A percentile compares a stretch with the other conserved stretches of the same genome.
These are phyloP conservation scores for Sorex araneus DNA, from an alignment of 2,113 vertebrate genomes.

Conservation along the genomic window DNA sequence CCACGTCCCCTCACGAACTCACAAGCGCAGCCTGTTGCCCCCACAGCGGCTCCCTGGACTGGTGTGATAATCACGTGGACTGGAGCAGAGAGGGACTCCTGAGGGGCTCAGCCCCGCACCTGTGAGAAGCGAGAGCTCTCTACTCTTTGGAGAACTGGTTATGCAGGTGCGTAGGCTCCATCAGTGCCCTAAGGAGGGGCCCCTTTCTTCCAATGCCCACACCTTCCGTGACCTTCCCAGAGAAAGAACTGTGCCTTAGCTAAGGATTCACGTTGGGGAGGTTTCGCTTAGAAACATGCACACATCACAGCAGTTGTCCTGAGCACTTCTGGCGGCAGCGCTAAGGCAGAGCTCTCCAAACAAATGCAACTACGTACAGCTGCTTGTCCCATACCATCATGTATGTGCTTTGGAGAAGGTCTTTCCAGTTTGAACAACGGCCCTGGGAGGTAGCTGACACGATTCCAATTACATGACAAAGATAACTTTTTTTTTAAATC, in stretches of 20 bases:
- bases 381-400: neutral
- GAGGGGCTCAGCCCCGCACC: neutral
- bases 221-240: neutral
- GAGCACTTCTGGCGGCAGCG: neutral
- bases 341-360: constrained; percentile 25
- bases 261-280: neutral
- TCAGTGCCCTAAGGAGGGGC: neutral
- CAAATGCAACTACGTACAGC: constrained; percentile 10
- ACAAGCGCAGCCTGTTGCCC: no score
- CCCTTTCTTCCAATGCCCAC: neutral
- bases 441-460: neutral
- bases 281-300: neutral
- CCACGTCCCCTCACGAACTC: neutral
- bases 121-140: neutral
- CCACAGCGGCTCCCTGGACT: no score
- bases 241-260: neutral
- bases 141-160: neutral
- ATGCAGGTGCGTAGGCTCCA: neutral
- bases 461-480: constrained; percentile 21
- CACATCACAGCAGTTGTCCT: neutral
- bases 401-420: neutral
- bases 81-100: neutral
- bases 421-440: constrained; percentile 12
- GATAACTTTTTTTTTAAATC: no score
- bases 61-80: no score